Conservation (phyloP, 1,140 invertebrate genomes). For the Zaprionus lachaisei region DNA sequence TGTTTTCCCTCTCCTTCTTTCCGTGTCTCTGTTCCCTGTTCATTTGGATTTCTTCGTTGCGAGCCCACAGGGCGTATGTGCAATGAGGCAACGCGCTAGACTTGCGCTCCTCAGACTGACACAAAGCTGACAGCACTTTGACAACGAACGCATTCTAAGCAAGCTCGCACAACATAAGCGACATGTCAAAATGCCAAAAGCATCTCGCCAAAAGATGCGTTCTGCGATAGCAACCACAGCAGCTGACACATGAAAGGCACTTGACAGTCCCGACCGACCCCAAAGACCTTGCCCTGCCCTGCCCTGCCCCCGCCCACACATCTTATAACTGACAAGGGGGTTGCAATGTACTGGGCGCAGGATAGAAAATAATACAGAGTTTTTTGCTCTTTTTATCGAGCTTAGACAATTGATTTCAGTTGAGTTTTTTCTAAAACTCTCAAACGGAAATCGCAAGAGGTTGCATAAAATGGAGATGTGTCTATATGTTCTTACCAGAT, state of each 20-base stretch:
- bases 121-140: constrained; percentile 80
- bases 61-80: constrained; percentile 49
- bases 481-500: neutral
- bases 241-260: constrained; percentile 46
- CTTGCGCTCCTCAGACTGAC: constrained; percentile 48
- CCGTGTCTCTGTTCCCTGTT: neutral
- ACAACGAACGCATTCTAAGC: constrained; percentile 79
- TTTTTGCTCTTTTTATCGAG: neutral
- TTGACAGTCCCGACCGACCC: constrained; percentile 38
- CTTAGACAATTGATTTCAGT: neutral
- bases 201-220: constrained; percentile 72
- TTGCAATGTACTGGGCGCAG: neutral
- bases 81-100: constrained; percentile 38
- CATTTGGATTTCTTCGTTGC: constrained; percentile 9
- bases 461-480: neutral
- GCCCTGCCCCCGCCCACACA: neutral
- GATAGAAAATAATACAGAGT: neutral
- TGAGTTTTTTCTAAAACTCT: neutral
- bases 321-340: neutral
- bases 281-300: neutral
- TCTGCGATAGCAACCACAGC: constrained; percentile 58
- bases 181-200: constrained; percentile 77
- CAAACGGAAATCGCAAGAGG: neutral
- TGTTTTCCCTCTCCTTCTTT: neutral
- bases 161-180: constrained; percentile 75